A percentile compares a stretch with the other conserved stretches of the same genome.
phyloP scores from a whole-genome alignment of 2,113 vertebrate genomes.

The Microcebus griseorufus region DNA sequence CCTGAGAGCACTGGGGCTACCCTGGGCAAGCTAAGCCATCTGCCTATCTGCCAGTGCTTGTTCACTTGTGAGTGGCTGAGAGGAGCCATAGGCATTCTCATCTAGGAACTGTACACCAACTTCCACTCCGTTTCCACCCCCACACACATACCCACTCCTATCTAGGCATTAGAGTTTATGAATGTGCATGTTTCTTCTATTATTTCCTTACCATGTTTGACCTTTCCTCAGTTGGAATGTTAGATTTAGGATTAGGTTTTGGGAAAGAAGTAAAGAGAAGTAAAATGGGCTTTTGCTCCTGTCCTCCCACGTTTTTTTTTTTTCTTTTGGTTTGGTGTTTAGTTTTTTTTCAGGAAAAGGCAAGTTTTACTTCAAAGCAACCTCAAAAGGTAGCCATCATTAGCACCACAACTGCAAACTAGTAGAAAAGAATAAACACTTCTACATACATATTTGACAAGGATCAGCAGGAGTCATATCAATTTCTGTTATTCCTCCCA shows the following conservation, averaged over 20 bases:
- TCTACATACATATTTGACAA: constrained; percentile 17
- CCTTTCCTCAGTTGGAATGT: background rate
- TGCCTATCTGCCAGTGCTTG: background rate
- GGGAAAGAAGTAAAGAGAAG: background rate
- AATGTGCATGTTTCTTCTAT: background rate
- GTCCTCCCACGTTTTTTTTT: background rate
- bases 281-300: background rate
- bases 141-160: background rate
- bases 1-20: background rate
- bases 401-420: background rate
- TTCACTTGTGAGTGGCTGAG: background rate
- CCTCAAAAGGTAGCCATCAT: background rate
- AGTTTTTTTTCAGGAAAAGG: background rate
- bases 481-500: background rate
- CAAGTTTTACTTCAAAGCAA: constrained; percentile 5
- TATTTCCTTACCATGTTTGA: constrained; percentile 13
- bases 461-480: background rate
- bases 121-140: fast-evolving
- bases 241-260: constrained; percentile 10
- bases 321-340: background rate
- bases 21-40: background rate
- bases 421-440: background rate
- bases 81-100: background rate
- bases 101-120: background rate
- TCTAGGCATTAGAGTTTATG: background rate